Percentiles rank a stretch among this genome's conserved stretches.
Evolutionary conservation across 1,140 invertebrate species (phyloP).

Genomic region (Cydia amplana): DNA sequence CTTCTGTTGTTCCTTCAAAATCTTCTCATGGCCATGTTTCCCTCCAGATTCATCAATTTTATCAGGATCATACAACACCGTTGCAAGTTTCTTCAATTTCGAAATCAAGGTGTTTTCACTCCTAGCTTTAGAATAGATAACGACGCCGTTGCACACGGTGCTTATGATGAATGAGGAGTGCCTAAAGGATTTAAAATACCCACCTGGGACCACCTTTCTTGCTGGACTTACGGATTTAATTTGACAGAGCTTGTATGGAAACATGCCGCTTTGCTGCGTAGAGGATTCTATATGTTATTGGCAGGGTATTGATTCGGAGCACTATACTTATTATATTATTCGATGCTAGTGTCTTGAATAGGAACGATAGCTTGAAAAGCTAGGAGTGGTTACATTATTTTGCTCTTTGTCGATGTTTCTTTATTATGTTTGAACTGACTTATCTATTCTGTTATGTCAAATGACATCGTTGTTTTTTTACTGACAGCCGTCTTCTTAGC

Average conservation of each 20-base stretch:
- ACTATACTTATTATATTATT: not conserved
- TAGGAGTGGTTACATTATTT: not conserved
- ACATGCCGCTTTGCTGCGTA: not conserved
- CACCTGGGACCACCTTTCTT: not conserved
- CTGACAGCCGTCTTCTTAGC: not conserved
- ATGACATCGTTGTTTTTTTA: not conserved
- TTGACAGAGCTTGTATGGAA: slow-evolving; percentile 4
- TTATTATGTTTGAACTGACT: no score
- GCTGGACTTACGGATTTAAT: not conserved
- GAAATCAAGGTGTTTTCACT: not conserved
- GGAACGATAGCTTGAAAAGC: not conserved
- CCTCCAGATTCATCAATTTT: not conserved
- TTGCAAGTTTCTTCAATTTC: not conserved
- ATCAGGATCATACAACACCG: not conserved
- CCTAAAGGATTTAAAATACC: not conserved
- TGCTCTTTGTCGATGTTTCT: not conserved
- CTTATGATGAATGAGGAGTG: not conserved
- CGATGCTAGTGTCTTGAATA: not conserved
- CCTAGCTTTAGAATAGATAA: not conserved
- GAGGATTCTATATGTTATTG: not conserved
- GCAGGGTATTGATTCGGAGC: not conserved
- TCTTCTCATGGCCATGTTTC: not conserved
- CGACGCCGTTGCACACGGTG: not conserved
- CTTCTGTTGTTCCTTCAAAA: not conserved
- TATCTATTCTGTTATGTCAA: not conserved